Conservation (phyloP, 2,888 invertebrate genomes). For the Hirtodrosophila histrioides region DNA sequence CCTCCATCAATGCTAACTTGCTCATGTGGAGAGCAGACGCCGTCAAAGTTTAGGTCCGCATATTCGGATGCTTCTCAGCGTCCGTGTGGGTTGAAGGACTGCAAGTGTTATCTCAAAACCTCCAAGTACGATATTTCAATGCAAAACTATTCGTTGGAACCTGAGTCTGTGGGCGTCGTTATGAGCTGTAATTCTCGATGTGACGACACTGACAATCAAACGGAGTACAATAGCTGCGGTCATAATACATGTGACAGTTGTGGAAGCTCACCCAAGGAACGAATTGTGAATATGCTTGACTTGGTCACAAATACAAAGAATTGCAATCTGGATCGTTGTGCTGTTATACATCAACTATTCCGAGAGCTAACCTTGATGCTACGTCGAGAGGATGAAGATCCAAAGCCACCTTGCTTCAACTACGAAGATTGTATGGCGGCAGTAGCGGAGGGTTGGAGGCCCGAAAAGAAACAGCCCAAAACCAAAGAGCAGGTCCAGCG, state of each 20-base stretch:
- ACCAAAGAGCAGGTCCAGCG: conserved; percentile 20
- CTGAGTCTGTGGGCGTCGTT: conserved; percentile 12
- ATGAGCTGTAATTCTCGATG: not conserved
- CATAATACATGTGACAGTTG: not conserved
- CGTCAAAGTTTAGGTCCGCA: not conserved
- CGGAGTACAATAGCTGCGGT: not conserved
- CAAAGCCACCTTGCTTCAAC: not conserved
- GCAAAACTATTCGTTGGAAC: not conserved
- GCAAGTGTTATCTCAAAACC: conserved; percentile 16
- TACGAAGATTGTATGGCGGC: conserved; percentile 56
- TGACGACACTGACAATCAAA: not conserved
- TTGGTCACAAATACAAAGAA: conserved; percentile 23
- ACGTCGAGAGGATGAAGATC: conserved; percentile 36
- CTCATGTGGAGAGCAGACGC: not conserved
- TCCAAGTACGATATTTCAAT: conserved; percentile 3
- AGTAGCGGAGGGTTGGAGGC: conserved; percentile 14
- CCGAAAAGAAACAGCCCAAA: not conserved
- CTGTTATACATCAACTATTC: conserved; percentile 47
- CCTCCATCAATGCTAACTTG: conserved; percentile 7
- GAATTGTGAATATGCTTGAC: conserved; percentile 42
- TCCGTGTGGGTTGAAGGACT: not conserved
- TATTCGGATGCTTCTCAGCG: not conserved
- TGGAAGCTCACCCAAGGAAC: conserved; percentile 17
- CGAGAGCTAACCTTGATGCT: conserved; percentile 50
- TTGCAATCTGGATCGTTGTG: conserved; percentile 29